Conservation (phyloP, 2,113 vertebrate species). For the Ceyx melanurus region DNA sequence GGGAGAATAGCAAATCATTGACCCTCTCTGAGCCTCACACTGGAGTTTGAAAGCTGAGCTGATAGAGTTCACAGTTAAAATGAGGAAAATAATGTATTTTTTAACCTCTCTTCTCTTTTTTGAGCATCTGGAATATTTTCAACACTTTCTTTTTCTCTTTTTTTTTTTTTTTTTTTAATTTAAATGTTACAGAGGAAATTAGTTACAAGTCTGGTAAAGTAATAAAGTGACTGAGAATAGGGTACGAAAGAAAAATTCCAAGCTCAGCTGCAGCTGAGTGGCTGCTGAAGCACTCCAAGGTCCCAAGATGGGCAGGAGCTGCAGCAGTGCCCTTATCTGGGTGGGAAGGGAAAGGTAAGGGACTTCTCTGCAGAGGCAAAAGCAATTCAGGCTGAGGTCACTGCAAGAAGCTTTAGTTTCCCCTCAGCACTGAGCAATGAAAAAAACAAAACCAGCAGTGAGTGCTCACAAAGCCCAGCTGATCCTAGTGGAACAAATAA, state of each 20-base stretch:
- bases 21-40: neutral
- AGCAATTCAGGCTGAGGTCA: neutral
- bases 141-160: neutral
- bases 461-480: neutral
- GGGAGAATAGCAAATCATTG: neutral
- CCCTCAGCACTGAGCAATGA: neutral
- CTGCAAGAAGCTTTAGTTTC: neutral
- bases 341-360: neutral
- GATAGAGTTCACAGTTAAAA: neutral
- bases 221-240: neutral
- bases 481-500: neutral
- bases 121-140: neutral
- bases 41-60: neutral
- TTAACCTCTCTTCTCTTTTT: neutral
- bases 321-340: neutral
- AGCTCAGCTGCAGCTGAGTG: neutral
- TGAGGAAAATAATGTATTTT: neutral
- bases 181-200: conserved; percentile 3
- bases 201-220: conserved; percentile 1
- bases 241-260: neutral
- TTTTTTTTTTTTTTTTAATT: neutral
- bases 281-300: accelerated
- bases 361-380: neutral
- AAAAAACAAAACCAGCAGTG: neutral
- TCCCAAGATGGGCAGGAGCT: neutral